Evolutionary conservation across 2,888 invertebrate genomes (phyloP).

Genomic region (Chelonus formosanus): DNA sequence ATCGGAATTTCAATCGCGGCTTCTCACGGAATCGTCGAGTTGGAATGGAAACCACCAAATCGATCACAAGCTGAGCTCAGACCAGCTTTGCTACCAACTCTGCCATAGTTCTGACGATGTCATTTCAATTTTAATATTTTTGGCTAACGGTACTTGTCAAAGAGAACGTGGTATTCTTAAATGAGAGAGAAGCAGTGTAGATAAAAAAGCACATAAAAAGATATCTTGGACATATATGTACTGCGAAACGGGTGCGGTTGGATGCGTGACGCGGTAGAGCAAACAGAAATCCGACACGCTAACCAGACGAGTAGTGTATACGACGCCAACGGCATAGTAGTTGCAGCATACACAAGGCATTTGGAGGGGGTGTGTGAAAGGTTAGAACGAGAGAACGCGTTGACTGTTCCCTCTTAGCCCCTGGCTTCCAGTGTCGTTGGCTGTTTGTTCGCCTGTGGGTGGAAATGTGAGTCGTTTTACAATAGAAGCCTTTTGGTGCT

Average conservation of each 20-base stretch:
- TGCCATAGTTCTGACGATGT: constrained; percentile 7
- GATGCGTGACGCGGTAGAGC: constrained; percentile 61
- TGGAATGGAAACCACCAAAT: constrained; percentile 21
- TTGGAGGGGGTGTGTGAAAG: constrained; percentile 34
- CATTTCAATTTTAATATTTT: neutral
- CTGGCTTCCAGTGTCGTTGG: constrained; percentile 53
- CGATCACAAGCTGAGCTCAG: constrained; percentile 21
- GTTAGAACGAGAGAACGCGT: constrained; percentile 35
- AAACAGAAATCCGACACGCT: constrained; percentile 63
- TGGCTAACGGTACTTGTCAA: constrained; percentile 1
- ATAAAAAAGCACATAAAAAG: neutral
- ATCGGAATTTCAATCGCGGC: constrained; percentile 35
- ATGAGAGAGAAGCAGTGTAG: too few species aligned
- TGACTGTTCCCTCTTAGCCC: constrained; percentile 44
- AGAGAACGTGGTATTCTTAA: constrained; percentile 3
- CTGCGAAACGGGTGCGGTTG: constrained; percentile 58
- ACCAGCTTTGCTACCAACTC: constrained; percentile 16
- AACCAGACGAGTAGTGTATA: constrained; percentile 39
- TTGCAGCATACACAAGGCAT: constrained; percentile 29
- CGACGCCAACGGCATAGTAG: constrained; percentile 35
- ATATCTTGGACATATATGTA: constrained; percentile 19
- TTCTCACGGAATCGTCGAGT: constrained; percentile 27
- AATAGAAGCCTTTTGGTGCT: constrained; percentile 55
- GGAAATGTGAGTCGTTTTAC: constrained; percentile 60
- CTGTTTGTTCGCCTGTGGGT: constrained; percentile 44